phyloP scores from a whole-genome alignment of 2,113 vertebrate species.

The Myotis lucifugus region DNA sequence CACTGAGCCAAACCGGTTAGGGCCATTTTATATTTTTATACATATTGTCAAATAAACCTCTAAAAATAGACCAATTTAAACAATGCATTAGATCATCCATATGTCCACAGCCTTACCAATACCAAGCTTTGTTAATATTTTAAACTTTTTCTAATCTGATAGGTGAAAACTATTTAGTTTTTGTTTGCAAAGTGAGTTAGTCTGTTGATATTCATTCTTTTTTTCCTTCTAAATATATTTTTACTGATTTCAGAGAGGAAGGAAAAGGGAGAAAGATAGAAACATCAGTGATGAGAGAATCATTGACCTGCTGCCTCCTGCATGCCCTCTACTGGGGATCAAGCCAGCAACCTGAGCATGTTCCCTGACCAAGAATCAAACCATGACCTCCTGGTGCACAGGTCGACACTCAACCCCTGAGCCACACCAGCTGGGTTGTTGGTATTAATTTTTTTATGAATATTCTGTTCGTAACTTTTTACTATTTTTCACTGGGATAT shows the following conservation, averaged over 20 bases:
- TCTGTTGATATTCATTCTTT: background rate
- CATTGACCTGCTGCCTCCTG: too few relatives aligned
- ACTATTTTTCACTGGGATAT: constrained; percentile 14
- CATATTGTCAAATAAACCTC: constrained; percentile 5
- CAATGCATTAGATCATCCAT: background rate
- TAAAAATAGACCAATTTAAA: constrained; percentile 8
- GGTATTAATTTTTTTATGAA: background rate
- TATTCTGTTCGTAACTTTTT: constrained; percentile 7
- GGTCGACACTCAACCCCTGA: too few relatives aligned
- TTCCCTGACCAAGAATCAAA: too few relatives aligned
- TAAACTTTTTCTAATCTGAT: background rate
- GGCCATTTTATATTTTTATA: constrained; percentile 38
- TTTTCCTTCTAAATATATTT: too few relatives aligned
- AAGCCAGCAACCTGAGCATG: too few relatives aligned
- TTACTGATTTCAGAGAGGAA: too few relatives aligned
- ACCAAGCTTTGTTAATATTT: background rate
- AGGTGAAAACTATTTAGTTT: constrained; percentile 27
- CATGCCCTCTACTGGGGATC: too few relatives aligned
- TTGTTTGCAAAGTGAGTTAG: constrained; percentile 27
- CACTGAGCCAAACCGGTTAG: too few relatives aligned
- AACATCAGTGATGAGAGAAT: too few relatives aligned
- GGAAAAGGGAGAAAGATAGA: too few relatives aligned
- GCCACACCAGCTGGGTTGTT: too few relatives aligned
- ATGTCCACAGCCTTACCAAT: background rate
- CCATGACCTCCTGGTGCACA: too few relatives aligned